Base-by-base conservation (phyloP, 1,140 invertebrate genomes). In the Drosophila arawakana region DNA sequence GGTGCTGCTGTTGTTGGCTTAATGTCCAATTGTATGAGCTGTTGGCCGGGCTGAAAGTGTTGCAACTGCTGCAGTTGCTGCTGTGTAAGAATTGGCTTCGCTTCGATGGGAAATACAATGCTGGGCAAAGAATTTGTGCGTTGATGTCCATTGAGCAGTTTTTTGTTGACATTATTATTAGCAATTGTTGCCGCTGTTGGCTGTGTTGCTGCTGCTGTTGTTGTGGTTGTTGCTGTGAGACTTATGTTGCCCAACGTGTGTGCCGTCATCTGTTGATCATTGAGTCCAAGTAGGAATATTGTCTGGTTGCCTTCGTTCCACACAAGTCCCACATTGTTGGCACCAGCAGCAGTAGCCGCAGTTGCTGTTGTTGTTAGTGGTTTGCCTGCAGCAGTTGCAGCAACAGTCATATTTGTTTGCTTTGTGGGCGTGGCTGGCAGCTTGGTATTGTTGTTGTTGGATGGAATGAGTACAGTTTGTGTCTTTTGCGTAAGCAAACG, bases 381-480 rank as follows among this genome's bases (percentile, higher is more conserved):
- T 18, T 76, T 79, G 34, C 25, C 21, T 35, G 81, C 44, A 21
- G 84, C 21, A 41, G 73, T 63, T 25, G 57, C 52, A 43, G 50
- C 57, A 46, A 69, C 62, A 66, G 25, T 30, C 25, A 30, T 30
- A 30, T 66, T 71, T 7, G 81, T 37, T 44, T 77, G 80, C 41
- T 84, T 83, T 41, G 43, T 60, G 39, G 70, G 73, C 67, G 85
- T 88, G 70, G 63, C 66, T 70, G 84, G 18, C 39, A 72, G 75
- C 62, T 60, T 82, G 62, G 61, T 68, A 70, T 60, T 50, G 72
- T 44, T 68, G 90, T 81, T 76, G 82, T 80, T 81, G 91, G 85
- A 79, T 91, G 88, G 91, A 92, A 92, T 92, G 88, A 91, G 78
- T 91, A 92, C 80, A 91, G 90, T 91, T 91, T 91, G 90, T 91